A percentile compares a stretch with the other conserved stretches of the same genome.
These are phyloP conservation scores for Tachycineta bicolor DNA, from an alignment of 2,113 vertebrate genomes.

Conservation along the genomic window DNA sequence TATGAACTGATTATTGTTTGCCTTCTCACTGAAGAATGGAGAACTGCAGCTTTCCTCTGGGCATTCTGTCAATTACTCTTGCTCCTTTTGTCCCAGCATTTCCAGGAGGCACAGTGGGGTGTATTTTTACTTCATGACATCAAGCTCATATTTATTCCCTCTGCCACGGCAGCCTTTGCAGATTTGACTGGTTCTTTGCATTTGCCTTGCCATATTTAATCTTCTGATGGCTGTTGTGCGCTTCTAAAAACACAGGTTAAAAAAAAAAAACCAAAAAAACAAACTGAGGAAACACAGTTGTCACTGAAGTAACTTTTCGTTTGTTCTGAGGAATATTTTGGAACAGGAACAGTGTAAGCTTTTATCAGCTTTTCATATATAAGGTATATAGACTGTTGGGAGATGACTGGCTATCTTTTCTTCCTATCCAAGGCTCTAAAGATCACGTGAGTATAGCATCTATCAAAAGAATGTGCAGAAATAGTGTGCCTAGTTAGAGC, in stretches of 20 bases:
- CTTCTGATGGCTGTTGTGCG: background rate
- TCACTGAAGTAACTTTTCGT: background rate
- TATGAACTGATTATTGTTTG: background rate
- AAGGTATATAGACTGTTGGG: background rate
- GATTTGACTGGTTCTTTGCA: background rate
- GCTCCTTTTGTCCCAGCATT: background rate
- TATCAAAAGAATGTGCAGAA: background rate
- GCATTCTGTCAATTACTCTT: background rate
- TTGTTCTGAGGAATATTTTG: background rate
- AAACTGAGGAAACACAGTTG: background rate
- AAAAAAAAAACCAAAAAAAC: background rate
- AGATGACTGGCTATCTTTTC: background rate
- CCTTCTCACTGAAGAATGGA: background rate
- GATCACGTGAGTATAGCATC: accelerated
- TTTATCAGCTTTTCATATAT: background rate
- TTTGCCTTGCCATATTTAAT: background rate
- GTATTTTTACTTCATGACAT: conserved; percentile 10
- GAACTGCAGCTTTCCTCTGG: background rate
- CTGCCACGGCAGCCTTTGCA: background rate
- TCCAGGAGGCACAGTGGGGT: background rate
- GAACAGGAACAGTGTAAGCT: background rate
- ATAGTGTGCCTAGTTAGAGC: background rate
- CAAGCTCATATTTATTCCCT: background rate
- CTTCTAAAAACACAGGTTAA: background rate
- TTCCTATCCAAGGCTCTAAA: background rate